Evolutionary conservation across 2,113 vertebrate genomes (phyloP).

Genomic region (Coptodon bakossiorum): DNA sequence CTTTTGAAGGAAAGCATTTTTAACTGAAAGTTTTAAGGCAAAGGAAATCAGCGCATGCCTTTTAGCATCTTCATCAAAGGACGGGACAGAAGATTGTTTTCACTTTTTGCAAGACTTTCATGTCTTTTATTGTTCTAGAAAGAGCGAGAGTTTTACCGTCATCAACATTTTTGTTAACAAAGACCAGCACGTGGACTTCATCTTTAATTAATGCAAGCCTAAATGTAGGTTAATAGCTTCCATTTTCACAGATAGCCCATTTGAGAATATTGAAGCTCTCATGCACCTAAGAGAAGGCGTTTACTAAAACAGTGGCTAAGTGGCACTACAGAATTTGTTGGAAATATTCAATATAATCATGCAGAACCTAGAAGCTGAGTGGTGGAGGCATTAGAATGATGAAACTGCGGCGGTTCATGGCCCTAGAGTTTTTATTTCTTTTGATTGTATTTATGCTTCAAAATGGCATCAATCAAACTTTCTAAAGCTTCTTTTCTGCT

Average conservation of each 20-base stretch:
- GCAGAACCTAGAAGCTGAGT: neutral
- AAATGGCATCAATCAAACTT: neutral
- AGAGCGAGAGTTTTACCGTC: neutral
- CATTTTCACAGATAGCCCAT: neutral
- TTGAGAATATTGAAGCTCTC: neutral
- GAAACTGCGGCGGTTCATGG: too few relatives aligned
- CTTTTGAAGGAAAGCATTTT: neutral
- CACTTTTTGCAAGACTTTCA: neutral
- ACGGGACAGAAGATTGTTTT: neutral
- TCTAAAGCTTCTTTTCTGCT: neutral
- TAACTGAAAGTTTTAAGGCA: neutral
- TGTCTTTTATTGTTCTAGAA: neutral
- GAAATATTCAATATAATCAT: neutral
- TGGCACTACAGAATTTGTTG: neutral
- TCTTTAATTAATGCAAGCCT: neutral
- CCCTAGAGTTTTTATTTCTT: neutral
- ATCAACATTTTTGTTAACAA: neutral
- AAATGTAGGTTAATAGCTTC: neutral
- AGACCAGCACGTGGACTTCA: neutral
- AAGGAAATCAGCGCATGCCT: neutral
- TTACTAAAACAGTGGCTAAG: neutral
- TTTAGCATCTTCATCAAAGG: neutral
- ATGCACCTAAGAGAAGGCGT: rapidly evolving
- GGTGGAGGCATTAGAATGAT: neutral
- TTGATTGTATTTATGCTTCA: neutral